Base-by-base conservation (phyloP, 1,140 invertebrate species). In the Pseudomyrmex sp. region DNA sequence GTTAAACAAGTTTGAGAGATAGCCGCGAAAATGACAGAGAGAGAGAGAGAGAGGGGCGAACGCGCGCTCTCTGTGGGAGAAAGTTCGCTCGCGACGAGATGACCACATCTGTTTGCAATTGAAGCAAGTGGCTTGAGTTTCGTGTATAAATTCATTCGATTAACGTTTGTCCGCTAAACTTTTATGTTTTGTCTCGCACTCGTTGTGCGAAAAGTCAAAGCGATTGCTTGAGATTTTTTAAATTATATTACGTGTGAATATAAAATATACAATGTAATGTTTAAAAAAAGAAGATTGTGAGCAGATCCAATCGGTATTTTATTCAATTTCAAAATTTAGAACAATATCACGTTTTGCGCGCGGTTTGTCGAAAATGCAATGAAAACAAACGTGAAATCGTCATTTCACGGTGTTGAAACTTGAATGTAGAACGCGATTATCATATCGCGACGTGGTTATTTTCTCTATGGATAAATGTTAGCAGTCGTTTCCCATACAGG, bases 101-200 rank as follows among this genome's bases (percentile, higher is more conserved):
- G 84, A 88, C 89, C 84, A 89, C 92, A 93, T 92, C 92, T 93
- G 92, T 91, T 92, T 93, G 90, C 91, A 92, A 92, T 93, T 92
- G 91, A 91, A 93, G 90, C 89, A 91, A 92, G 92, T 91, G 88
- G 87, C 75, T 87, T 63, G 91, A 90, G 89, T 89, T 83, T 88
- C 77, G 66, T 76, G 85, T 90, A 88, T 87, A 68, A 74, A n/a
- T 86, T 91, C 88, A 88, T 73, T 73, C 66, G 82, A 84, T 89
- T 85, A 85, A 73, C 76, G 46, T 52, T 23, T 44, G 15, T 20
- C 48, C 56, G 18, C 59, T 44, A 35, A 2, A 35, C 26, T 35
- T 35, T 35, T 35, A 35, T 26, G 1, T 26, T 35, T 35, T 35
- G 2, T 35, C 35, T 35, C 35, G 35, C 35, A 35, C 35, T 35